A percentile compares a stretch with the other conserved stretches of the same genome.
Conservation (phyloP, 2,797 vertebrate species). For the Rhyacichthys aspro region DNA sequence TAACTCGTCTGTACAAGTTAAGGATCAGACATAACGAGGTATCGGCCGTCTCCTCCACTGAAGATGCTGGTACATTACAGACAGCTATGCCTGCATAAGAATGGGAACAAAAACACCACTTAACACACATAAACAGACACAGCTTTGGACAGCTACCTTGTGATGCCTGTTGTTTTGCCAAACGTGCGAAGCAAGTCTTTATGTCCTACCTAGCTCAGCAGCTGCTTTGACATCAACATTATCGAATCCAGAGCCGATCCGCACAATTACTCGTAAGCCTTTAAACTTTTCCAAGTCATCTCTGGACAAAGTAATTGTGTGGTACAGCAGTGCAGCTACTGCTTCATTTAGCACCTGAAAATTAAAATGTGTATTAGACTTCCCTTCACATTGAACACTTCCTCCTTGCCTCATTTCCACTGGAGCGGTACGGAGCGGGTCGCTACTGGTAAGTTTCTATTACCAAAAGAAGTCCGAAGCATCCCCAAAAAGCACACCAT, state of each 20-base stretch:
- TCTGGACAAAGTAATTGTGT: conserved; percentile 90
- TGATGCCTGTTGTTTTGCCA: neutral
- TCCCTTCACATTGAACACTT: neutral
- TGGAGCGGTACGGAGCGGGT: too few species aligned
- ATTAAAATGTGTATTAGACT: conserved; percentile 11
- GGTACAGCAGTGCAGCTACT: conserved; percentile 89
- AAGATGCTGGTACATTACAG: conserved; percentile 89
- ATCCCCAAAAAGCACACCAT: too few species aligned
- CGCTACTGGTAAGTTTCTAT: too few species aligned
- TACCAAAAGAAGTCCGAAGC: too few species aligned
- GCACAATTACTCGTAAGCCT: conserved; percentile 89
- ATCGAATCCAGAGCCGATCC: conserved; percentile 90
- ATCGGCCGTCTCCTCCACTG: conserved; percentile 91
- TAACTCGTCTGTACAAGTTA: conserved; percentile 90
- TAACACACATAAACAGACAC: neutral
- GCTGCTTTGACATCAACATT: conserved; percentile 91
- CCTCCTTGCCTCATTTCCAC: too few species aligned
- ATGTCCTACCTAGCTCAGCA: conserved; percentile 84
- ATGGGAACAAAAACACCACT: neutral
- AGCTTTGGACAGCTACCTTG: neutral
- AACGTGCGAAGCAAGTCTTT: too few species aligned
- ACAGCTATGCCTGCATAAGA: conserved; percentile 86
- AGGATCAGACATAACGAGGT: conserved; percentile 90
- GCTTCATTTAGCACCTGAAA: conserved; percentile 89
- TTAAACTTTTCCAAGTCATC: conserved; percentile 93